phyloP scores from a whole-genome alignment of 1,140 invertebrate genomes.

The Sesamia nonagrioides region DNA sequence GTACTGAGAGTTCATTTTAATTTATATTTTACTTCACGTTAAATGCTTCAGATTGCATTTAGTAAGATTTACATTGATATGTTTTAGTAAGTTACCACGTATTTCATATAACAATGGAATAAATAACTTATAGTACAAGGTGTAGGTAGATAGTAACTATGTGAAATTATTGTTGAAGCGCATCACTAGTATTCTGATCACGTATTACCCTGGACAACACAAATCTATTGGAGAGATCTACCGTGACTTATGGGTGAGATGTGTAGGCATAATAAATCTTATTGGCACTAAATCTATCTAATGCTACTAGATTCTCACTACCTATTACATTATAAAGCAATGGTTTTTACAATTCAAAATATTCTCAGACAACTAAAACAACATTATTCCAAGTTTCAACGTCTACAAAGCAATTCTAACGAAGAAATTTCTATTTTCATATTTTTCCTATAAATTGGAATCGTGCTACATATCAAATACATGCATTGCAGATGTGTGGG shows the following conservation, averaged over 20 bases:
- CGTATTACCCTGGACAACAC: slow-evolving; percentile 43
- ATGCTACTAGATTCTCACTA: slow-evolving; percentile 10
- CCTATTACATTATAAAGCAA: background rate
- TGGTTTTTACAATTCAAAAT: slow-evolving; percentile 56
- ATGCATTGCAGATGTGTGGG: slow-evolving; percentile 68
- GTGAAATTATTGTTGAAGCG: slow-evolving; percentile 32
- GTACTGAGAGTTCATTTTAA: background rate
- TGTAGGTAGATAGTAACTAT: slow-evolving; percentile 8
- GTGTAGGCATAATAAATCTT: slow-evolving; percentile 43
- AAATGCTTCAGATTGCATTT: background rate
- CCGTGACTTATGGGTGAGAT: slow-evolving; percentile 29
- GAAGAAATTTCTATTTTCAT: slow-evolving; percentile 42
- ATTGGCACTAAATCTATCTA: slow-evolving; percentile 32
- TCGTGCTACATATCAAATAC: slow-evolving; percentile 38
- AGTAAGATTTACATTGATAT: background rate
- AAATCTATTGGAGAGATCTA: slow-evolving; percentile 43
- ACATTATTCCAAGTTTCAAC: slow-evolving; percentile 16
- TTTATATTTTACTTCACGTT: background rate
- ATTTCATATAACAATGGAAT: slow-evolving; percentile 21
- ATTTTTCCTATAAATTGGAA: slow-evolving; percentile 52
- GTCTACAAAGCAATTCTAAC: slow-evolving; percentile 29
- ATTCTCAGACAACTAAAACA: slow-evolving; percentile 31
- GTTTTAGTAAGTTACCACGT: background rate
- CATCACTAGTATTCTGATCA: slow-evolving; percentile 44
- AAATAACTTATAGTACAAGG: background rate